Conservation (phyloP, 2,888 invertebrate genomes). For the Apoda limacodes region DNA sequence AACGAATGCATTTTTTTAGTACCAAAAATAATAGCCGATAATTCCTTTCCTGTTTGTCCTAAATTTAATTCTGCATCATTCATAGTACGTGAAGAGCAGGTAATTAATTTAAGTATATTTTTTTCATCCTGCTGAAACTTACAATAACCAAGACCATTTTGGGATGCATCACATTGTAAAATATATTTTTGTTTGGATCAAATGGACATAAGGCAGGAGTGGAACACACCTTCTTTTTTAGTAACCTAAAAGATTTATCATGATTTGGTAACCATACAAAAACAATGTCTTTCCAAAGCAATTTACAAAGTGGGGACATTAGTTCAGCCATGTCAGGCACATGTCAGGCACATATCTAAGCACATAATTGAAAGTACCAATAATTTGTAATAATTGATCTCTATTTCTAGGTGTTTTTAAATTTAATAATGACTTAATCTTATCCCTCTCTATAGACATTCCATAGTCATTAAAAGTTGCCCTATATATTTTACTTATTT, state of each 20-base stretch:
- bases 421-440: conserved; percentile 10
- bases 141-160: conserved; percentile 7
- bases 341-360: conserved; percentile 10
- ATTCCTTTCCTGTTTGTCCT: conserved; percentile 9
- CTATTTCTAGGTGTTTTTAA: conserved; percentile 7
- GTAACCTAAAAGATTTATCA: conserved; percentile 10
- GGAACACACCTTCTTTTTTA: conserved; percentile 1
- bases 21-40: conserved; percentile 6
- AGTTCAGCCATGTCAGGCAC: conserved; percentile 11
- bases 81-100: conserved; percentile 8
- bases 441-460: conserved; percentile 11
- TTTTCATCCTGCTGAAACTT: conserved; percentile 7
- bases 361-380: conserved; percentile 12
- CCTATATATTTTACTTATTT: conserved; percentile 15
- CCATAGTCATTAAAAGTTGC: conserved; percentile 11
- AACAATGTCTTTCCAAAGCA: conserved; percentile 9
- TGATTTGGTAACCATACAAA: conserved; percentile 15
- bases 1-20: conserved; percentile 8
- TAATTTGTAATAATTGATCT: conserved; percentile 8
- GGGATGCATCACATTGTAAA: conserved; percentile 12
- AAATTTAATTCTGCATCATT: conserved; percentile 9
- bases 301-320: conserved; percentile 9
- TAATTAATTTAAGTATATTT: conserved; percentile 3
- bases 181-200: conserved; percentile 9
- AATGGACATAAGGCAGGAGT: conserved; percentile 7